phyloP scores from a whole-genome alignment of 2,888 invertebrate species.

The Phyllotreta striolata region DNA sequence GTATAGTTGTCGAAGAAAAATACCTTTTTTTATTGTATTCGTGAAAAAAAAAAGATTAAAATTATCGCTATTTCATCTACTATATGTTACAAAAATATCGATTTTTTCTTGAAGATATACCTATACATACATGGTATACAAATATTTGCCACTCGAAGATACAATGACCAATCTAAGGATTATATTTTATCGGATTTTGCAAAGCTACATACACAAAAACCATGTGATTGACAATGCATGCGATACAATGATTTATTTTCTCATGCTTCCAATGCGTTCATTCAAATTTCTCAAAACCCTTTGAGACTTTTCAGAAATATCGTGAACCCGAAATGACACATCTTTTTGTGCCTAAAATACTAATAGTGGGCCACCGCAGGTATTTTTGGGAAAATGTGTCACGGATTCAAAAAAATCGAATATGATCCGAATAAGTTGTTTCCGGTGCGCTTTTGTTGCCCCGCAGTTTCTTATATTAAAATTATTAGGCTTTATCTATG shows the following conservation, averaged over 20 bases:
- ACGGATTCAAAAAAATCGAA: constrained; percentile 14
- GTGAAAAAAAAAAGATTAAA: background rate
- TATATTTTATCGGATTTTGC: constrained; percentile 49
- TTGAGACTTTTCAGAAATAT: constrained; percentile 41
- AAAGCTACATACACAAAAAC: constrained; percentile 42
- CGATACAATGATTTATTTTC: constrained; percentile 39
- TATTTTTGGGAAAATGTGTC: constrained; percentile 33
- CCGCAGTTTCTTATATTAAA: no score
- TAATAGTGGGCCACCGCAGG: constrained; percentile 48
- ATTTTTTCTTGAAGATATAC: constrained; percentile 38
- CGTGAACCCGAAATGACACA: constrained; percentile 46
- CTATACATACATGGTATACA: constrained; percentile 42
- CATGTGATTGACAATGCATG: constrained; percentile 43
- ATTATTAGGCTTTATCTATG: no score
- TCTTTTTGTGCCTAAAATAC: constrained; percentile 46
- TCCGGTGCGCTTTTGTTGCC: constrained; percentile 21
- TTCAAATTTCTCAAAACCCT: constrained; percentile 45
- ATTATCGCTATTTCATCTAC: no score
- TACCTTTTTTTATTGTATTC: background rate
- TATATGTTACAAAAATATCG: constrained; percentile 20
- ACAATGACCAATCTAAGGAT: constrained; percentile 46
- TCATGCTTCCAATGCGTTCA: constrained; percentile 42
- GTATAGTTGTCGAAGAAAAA: constrained; percentile 10
- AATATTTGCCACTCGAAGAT: constrained; percentile 49
- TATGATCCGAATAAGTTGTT: constrained; percentile 26